These are phyloP conservation scores for Mythimna ferrago DNA, from an alignment of 2,888 invertebrate species.

Conservation along the genomic window DNA sequence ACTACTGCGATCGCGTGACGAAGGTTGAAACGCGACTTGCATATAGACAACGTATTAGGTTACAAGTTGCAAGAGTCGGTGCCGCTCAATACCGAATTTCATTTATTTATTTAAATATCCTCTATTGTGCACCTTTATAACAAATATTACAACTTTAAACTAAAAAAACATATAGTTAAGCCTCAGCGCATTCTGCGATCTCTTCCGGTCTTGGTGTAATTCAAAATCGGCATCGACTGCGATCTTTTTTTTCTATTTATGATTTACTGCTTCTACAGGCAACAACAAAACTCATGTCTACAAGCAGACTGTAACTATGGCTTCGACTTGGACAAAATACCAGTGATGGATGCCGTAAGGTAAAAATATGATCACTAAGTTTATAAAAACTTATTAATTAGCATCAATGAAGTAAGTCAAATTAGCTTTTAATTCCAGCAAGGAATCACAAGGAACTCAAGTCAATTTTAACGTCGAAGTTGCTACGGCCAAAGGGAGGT, in stretches of 20 bases:
- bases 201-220: too few species aligned
- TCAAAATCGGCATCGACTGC: neutral
- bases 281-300: slow-evolving; percentile 44
- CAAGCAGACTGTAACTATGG: slow-evolving; percentile 51
- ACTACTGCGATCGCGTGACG: neutral
- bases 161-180: too few species aligned
- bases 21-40: neutral
- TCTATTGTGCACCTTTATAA: too few species aligned
- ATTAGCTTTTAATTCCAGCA: slow-evolving; percentile 57
- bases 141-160: too few species aligned
- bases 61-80: too few species aligned
- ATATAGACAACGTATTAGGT: neutral
- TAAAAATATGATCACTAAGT: slow-evolving; percentile 17
- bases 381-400: neutral
- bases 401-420: slow-evolving; percentile 23
- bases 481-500: slow-evolving; percentile 24
- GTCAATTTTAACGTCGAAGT: slow-evolving; percentile 72
- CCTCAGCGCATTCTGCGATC: too few species aligned
- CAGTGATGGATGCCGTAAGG: slow-evolving; percentile 27
- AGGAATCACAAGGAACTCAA: slow-evolving; percentile 79
- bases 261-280: slow-evolving; percentile 19
- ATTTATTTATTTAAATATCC: too few species aligned
- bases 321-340: slow-evolving; percentile 7
- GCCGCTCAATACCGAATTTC: neutral
- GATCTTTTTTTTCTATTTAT: neutral